Conservation (phyloP, 2,888 invertebrate genomes). For the Baronia brevicornis region DNA sequence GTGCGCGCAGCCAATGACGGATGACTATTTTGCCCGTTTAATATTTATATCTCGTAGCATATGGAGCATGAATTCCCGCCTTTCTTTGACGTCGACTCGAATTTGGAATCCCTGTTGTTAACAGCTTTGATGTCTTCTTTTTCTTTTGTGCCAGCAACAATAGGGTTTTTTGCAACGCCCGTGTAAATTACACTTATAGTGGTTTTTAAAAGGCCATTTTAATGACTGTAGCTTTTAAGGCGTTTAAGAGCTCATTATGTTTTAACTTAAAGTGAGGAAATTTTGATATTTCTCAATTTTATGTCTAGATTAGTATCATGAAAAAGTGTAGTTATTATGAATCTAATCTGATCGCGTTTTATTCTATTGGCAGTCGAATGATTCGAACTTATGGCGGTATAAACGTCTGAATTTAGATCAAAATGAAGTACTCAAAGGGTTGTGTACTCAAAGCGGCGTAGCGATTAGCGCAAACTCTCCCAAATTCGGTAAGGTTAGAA, state of each 20-base stretch:
- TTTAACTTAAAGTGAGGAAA: slow-evolving; percentile 57
- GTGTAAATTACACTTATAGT: slow-evolving; percentile 52
- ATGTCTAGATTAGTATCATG: too few species aligned
- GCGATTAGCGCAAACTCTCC: too few species aligned
- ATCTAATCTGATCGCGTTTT: too few species aligned
- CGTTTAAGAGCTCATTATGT: slow-evolving; percentile 56
- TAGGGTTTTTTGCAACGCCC: slow-evolving; percentile 56
- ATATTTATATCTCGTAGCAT: slow-evolving; percentile 68
- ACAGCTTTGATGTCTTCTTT: slow-evolving; percentile 66
- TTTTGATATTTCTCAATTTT: too few species aligned
- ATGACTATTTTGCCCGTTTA: slow-evolving; percentile 53
- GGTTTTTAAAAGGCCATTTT: slow-evolving; percentile 44
- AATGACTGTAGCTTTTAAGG: slow-evolving; percentile 51
- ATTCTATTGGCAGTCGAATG: too few species aligned
- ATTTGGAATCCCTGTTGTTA: slow-evolving; percentile 49
- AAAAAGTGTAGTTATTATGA: too few species aligned
- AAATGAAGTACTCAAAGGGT: too few species aligned
- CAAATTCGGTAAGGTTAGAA: too few species aligned
- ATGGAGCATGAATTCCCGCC: slow-evolving; percentile 60
- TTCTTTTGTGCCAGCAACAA: slow-evolving; percentile 67
- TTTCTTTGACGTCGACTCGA: slow-evolving; percentile 47
- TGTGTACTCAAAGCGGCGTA: too few species aligned
- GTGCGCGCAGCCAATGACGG: slow-evolving; percentile 50
- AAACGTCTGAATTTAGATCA: too few species aligned
- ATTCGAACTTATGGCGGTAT: too few species aligned